Conservation (phyloP, 2,888 invertebrate genomes). For the Unio delphinus region DNA sequence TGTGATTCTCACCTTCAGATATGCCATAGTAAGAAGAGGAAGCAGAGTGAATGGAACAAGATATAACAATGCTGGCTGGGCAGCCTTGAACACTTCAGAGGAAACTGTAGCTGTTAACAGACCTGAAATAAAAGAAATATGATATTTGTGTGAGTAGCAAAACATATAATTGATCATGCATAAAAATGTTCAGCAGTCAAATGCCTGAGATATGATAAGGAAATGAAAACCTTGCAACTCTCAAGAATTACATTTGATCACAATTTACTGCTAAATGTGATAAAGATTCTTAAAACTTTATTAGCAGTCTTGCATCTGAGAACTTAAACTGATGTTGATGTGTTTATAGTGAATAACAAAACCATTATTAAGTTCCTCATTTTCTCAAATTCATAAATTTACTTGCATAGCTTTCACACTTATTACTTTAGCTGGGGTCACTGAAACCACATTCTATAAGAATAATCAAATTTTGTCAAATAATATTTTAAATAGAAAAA, state of each 20-base stretch:
- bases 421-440: too few species aligned
- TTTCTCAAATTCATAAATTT: too few species aligned
- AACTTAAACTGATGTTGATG: background rate
- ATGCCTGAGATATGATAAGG: background rate
- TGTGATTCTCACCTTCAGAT: slow-evolving; percentile 84
- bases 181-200: background rate
- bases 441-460: too few species aligned
- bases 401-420: too few species aligned
- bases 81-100: slow-evolving; percentile 97
- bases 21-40: slow-evolving; percentile 97
- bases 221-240: background rate
- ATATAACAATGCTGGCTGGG: slow-evolving; percentile 96
- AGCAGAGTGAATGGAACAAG: slow-evolving; percentile 97
- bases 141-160: background rate
- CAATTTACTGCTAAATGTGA: background rate
- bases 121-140: slow-evolving; percentile 59
- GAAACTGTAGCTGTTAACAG: slow-evolving; percentile 96
- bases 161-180: too few species aligned
- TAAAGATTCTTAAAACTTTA: background rate
- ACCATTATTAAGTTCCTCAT: too few species aligned
- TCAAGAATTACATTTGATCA: background rate
- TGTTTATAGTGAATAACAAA: too few species aligned
- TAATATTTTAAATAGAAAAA: too few species aligned
- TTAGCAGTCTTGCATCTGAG: background rate
- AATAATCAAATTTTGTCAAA: too few species aligned